phyloP scores from a whole-genome alignment of 2,888 invertebrate genomes.

The Lasioglossum pauxillum region DNA sequence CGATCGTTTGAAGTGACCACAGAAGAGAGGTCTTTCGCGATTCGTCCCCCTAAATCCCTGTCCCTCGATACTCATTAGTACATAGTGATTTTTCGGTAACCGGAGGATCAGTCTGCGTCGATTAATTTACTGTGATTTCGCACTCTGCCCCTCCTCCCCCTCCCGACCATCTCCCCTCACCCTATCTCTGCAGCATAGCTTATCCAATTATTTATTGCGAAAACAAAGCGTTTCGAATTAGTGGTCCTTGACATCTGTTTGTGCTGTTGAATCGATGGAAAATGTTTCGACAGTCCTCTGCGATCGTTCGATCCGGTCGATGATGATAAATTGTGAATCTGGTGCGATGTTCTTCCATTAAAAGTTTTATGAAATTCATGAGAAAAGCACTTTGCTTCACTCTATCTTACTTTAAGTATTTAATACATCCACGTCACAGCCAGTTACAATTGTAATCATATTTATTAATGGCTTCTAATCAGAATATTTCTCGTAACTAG shows the following conservation, averaged over 20 bases:
- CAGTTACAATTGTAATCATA: background rate
- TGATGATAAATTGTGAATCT: background rate
- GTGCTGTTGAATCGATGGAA: slow-evolving; percentile 12
- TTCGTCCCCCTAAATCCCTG: slow-evolving; percentile 55
- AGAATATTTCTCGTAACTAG: background rate
- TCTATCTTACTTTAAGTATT: slow-evolving; percentile 6
- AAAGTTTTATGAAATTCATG: background rate
- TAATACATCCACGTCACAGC: background rate
- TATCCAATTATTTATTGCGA: slow-evolving; percentile 68
- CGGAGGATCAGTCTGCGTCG: slow-evolving; percentile 57
- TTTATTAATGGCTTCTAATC: background rate
- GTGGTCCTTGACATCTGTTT: slow-evolving; percentile 57
- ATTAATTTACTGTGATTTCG: slow-evolving; percentile 71
- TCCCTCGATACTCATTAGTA: slow-evolving; percentile 72
- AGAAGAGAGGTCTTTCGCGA: slow-evolving; percentile 43
- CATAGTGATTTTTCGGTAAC: slow-evolving; percentile 67
- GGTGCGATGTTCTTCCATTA: background rate
- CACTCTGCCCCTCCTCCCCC: slow-evolving; percentile 21
- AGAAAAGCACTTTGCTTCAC: background rate
- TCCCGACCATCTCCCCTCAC: background rate
- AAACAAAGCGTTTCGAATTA: slow-evolving; percentile 45
- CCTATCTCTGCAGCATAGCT: slow-evolving; percentile 24
- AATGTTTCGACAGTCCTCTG: background rate
- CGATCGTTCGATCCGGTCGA: slow-evolving; percentile 20
- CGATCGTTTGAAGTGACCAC: slow-evolving; percentile 76